Percentiles rank a stretch among this genome's conserved stretches.
Conservation (phyloP, 2,888 invertebrate species). For the Hirtodrosophila cameraria region DNA sequence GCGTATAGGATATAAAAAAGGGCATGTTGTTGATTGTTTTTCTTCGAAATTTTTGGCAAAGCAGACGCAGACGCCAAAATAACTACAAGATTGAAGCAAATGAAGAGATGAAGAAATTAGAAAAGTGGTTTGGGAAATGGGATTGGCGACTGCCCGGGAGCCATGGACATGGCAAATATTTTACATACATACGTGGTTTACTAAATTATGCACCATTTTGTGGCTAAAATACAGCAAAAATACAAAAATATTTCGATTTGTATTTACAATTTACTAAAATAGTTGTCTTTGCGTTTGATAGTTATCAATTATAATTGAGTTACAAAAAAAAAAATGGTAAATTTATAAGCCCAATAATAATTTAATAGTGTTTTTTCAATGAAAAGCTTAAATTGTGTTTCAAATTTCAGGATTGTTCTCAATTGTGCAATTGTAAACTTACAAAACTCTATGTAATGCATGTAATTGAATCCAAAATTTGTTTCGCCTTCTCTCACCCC, state of each 20-base stretch:
- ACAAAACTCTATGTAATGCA: too few species aligned
- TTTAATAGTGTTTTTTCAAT: neutral
- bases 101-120: neutral
- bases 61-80: conserved; percentile 11
- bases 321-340: neutral
- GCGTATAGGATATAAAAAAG: neutral
- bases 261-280: conserved; percentile 12
- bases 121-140: conserved; percentile 2
- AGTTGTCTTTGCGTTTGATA: neutral
- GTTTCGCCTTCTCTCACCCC: neutral
- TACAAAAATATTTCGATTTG: conserved; percentile 25
- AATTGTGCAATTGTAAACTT: conserved; percentile 34
- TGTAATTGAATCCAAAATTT: conserved; percentile 23
- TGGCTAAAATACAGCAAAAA: conserved; percentile 20
- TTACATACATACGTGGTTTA: conserved; percentile 24
- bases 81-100: conserved; percentile 20
- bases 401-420: conserved; percentile 10
- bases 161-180: conserved; percentile 17
- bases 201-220: conserved; percentile 30
- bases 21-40: conserved; percentile 10
- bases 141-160: neutral
- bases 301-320: neutral
- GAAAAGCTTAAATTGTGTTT: neutral
- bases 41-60: conserved; percentile 19
- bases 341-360: neutral